Conservation (phyloP, 2,113 vertebrate genomes). For the Oenanthe melanoleuca region DNA sequence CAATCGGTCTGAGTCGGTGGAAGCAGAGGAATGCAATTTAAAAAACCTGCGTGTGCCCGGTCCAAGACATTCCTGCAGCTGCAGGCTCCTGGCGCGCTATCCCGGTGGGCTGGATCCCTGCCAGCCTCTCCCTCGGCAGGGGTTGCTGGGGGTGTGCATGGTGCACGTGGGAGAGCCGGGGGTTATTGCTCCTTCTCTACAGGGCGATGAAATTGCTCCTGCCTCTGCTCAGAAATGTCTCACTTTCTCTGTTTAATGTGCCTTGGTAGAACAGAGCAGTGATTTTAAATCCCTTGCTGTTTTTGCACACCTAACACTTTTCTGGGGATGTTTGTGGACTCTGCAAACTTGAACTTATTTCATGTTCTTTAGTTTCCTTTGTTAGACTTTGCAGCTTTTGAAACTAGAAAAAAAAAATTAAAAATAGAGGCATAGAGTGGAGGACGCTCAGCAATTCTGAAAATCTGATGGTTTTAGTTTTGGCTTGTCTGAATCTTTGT, state of each 20-base stretch:
- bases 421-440: not conserved
- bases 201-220: not conserved
- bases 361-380: not conserved
- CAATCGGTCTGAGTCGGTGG: not conserved
- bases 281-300: not conserved
- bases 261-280: not conserved
- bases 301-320: not conserved
- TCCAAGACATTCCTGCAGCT: conserved; percentile 71
- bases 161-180: rapidly evolving
- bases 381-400: not conserved
- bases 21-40: not conserved
- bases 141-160: not conserved
- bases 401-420: not conserved
- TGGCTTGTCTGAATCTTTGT: not conserved
- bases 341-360: not conserved
- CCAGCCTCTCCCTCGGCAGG: conserved; percentile 44
- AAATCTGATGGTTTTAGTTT: not conserved
- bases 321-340: not conserved
- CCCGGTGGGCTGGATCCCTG: conserved; percentile 20
- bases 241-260: not conserved
- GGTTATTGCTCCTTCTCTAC: not conserved
- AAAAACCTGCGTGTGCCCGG: not conserved
- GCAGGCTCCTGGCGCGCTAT: conserved; percentile 46
- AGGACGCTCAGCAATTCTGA: not conserved
- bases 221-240: not conserved